Percentiles rank a stretch among this genome's conserved stretches.
Evolutionary conservation across 2,797 vertebrate species (phyloP).

Genomic region (Podargus strigoides): DNA sequence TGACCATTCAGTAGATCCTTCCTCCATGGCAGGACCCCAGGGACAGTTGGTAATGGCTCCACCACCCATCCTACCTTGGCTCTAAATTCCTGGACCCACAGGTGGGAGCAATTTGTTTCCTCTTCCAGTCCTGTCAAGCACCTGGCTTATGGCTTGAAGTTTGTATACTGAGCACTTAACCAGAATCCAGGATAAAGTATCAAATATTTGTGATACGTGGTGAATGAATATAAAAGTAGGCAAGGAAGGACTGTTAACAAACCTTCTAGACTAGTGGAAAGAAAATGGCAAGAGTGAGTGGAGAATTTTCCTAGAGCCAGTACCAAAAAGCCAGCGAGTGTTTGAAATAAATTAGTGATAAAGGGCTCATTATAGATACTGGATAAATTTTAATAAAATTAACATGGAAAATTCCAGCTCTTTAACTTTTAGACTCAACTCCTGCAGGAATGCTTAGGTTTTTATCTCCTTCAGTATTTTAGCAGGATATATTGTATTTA

Average conservation of each 20-base stretch:
- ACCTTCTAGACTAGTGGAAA: neutral
- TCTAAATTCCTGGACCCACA: neutral
- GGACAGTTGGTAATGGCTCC: neutral
- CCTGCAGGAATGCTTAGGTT: neutral
- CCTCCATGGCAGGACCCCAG: neutral
- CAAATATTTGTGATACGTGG: neutral
- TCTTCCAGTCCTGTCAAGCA: neutral
- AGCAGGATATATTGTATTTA: neutral
- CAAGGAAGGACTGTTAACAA: neutral
- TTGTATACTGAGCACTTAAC: neutral
- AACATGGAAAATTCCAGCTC: neutral
- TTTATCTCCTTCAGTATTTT: neutral
- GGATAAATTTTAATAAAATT: neutral
- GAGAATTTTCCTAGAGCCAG: neutral
- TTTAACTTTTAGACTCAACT: neutral
- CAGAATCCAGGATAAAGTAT: neutral
- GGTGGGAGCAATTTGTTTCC: neutral
- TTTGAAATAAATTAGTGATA: neutral
- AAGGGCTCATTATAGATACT: neutral
- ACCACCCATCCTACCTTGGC: neutral
- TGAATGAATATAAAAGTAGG: neutral
- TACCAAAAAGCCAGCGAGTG: neutral
- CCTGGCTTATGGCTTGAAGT: neutral
- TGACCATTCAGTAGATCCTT: neutral
- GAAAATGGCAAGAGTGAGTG: neutral